Evolutionary conservation across 2,888 invertebrate genomes (phyloP).

Genomic region (Epistrophella euchroma): DNA sequence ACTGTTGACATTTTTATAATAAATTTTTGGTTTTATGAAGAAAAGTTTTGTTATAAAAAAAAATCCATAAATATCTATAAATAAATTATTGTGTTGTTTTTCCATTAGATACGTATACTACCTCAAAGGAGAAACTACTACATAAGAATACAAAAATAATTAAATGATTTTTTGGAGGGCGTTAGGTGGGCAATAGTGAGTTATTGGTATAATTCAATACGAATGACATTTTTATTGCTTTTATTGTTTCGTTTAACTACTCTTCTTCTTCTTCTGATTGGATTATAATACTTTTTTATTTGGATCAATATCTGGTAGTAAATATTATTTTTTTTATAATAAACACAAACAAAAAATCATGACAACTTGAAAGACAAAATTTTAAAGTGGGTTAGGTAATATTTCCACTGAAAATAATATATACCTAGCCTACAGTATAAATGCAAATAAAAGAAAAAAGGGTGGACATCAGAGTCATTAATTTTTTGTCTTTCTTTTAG

Average conservation of each 20-base stretch:
- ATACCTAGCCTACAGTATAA: not conserved
- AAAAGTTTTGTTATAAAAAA: constrained; percentile 33
- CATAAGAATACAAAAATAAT: constrained; percentile 7
- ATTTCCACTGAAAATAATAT: not conserved
- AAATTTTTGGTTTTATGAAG: constrained; percentile 48
- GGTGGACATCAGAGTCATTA: constrained; percentile 13
- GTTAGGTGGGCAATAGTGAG: not conserved
- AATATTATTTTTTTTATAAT: not conserved
- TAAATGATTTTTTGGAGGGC: not conserved
- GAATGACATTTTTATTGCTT: constrained; percentile 12
- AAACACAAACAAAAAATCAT: too few relatives aligned
- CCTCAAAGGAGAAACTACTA: not conserved
- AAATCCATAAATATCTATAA: not conserved
- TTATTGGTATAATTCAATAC: constrained; percentile 12
- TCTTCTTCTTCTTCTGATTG: not conserved
- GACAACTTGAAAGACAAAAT: not conserved
- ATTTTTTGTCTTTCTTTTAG: not conserved
- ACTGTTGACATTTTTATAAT: constrained; percentile 4
- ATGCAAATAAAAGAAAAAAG: constrained; percentile 23
- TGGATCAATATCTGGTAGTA: not conserved
- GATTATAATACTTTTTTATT: not conserved
- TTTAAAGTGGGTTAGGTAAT: not conserved
- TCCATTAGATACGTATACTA: constrained; percentile 13
- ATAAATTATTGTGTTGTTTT: constrained; percentile 40
- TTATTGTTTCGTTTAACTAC: not conserved